Conservation (phyloP, 2,113 vertebrate genomes). For the Regulus satrapa region DNA sequence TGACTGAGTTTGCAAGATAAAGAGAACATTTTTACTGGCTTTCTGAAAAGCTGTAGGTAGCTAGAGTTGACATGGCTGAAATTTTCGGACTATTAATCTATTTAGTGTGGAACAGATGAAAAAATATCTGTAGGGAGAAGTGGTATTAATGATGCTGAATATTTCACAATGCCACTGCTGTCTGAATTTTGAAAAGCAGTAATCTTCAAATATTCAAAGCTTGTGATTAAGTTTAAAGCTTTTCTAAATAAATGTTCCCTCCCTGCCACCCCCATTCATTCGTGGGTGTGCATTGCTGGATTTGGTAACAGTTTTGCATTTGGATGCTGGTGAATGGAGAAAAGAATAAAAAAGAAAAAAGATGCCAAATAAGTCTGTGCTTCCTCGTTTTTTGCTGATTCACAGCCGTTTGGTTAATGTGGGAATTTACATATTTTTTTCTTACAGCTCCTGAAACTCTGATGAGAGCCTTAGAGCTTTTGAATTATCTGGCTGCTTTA, state of each 20-base stretch:
- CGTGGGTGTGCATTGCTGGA: background rate
- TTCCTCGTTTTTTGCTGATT: slow-evolving; percentile 57
- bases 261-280: background rate
- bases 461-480: slow-evolving; percentile 94
- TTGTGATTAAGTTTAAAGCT: background rate
- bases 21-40: background rate
- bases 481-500: slow-evolving; percentile 95
- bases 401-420: slow-evolving; percentile 23
- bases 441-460: slow-evolving; percentile 92
- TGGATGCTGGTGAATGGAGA: slow-evolving; percentile 7
- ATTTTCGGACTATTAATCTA: background rate
- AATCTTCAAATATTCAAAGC: background rate
- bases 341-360: slow-evolving; percentile 72
- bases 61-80: background rate
- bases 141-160: background rate
- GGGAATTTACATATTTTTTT: background rate
- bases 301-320: background rate
- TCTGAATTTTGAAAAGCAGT: background rate
- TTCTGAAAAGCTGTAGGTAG: background rate
- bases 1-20: background rate
- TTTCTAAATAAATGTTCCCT: background rate
- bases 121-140: background rate
- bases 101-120: background rate
- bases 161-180: background rate
- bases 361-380: slow-evolving; percentile 36